A percentile compares a stretch with the other conserved stretches of the same genome.
Conservation (phyloP, 2,113 vertebrate genomes). For the Silurus glanis region DNA sequence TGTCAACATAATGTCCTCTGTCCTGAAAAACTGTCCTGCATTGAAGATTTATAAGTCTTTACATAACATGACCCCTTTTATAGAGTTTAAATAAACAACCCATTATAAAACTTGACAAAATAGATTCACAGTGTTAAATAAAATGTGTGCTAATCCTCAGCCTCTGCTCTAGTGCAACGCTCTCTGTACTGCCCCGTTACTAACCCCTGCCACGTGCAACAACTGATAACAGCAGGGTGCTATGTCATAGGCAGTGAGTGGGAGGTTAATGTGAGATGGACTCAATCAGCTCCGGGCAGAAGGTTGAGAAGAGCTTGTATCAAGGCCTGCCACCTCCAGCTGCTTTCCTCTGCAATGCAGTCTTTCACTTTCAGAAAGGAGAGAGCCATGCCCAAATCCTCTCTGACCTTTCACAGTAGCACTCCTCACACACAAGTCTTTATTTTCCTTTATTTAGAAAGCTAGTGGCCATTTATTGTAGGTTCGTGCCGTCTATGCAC, state of each 20-base stretch:
- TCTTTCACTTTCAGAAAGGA: constrained; percentile 58
- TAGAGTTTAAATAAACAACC: neutral
- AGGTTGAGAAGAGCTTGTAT: constrained; percentile 62
- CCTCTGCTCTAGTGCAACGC: neutral
- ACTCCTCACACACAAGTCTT: constrained; percentile 27
- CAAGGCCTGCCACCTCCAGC: constrained; percentile 62
- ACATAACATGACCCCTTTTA: neutral
- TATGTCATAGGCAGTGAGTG: constrained; percentile 55
- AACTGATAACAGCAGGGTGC: constrained; percentile 56
- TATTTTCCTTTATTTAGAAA: constrained; percentile 48
- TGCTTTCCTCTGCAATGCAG: constrained; percentile 70
- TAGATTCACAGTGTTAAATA: neutral
- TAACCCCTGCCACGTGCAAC: constrained; percentile 51
- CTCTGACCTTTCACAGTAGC: constrained; percentile 54
- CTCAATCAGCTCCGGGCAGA: constrained; percentile 65
- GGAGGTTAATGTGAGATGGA: constrained; percentile 42
- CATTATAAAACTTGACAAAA: neutral
- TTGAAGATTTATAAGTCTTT: neutral
- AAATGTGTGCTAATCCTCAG: neutral
- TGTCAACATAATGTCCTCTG: neutral
- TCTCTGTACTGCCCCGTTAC: neutral
- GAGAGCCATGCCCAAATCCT: constrained; percentile 55
- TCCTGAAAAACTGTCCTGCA: neutral
- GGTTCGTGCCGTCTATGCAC: neutral
- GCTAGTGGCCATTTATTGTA: constrained; percentile 1